Evolutionary conservation across 2,888 invertebrate species (phyloP), one percentile per base, ranked within the genome.

Genomic region (Phyto melanocephala): DNA sequence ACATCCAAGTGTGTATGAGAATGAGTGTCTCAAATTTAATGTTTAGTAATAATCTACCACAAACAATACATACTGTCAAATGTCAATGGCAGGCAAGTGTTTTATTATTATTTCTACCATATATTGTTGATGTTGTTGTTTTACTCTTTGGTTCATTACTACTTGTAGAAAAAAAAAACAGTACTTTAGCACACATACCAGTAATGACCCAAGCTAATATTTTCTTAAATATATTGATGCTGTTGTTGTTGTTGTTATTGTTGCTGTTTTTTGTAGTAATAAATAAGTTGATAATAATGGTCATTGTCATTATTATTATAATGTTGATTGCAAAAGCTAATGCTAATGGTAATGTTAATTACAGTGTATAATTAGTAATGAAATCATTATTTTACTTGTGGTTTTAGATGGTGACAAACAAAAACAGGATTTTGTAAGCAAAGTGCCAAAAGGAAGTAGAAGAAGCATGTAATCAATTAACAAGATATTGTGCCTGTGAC

Each of bases 51-150:
- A 20, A 11, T 62, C 47, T 47, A 20, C 52, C 52, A 22, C 1
- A 52, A 35, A 35, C 4, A 17, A 56, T 17, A 56, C 56, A 56
- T 17, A 56, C 56, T 22, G 68, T 68, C 80, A 70, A 50, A 75
- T 76, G 80, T 76, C 58, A 70, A 58, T 63, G 70, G 15, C 75
- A 75, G 75, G 37, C 56, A 67, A 68, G 68, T 76, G 68, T 60
- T 60, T 67, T 68, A 60, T 60, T 65, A 35, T 58, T 67, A 33
- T 70, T 42, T 42, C 52, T 52, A 52, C 15, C 45, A 45, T 15
- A 56, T 63, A 6, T n/a, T 33, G 2, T 58, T 71, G 6, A 2
- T 60, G n/a, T 56, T 54, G 20, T 40, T 40, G 3, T 8, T 62
- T 13, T 35, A 5, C 20, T 76, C 15, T 28, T 54, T n/a, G 13